Evolutionary conservation across 2,797 vertebrate genomes (phyloP).

Genomic region (Xiphophorus birchmanni): DNA sequence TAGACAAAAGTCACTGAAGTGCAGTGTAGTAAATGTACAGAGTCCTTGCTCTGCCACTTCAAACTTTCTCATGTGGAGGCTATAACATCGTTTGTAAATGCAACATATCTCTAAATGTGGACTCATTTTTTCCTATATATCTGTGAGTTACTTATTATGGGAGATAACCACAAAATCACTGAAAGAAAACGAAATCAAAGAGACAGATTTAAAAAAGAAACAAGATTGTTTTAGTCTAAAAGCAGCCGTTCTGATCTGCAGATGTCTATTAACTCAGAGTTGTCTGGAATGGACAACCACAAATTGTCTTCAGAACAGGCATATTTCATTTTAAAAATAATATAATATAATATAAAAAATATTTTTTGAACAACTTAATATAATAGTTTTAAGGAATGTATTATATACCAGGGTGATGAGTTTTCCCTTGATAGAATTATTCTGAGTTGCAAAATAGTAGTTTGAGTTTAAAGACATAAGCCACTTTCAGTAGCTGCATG

Average conservation of each 20-base stretch:
- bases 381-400: neutral
- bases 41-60: slow-evolving; percentile 48
- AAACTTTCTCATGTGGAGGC: slow-evolving; percentile 59
- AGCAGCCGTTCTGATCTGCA: neutral
- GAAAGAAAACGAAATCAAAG: neutral
- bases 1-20: slow-evolving; percentile 75
- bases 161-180: neutral
- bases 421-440: neutral
- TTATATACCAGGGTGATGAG: neutral
- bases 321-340: neutral
- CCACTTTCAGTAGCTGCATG: neutral
- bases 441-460: neutral
- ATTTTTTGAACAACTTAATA: neutral
- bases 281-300: neutral
- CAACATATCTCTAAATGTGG: slow-evolving; percentile 10
- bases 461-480: neutral
- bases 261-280: neutral
- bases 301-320: neutral
- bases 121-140: neutral
- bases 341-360: too few relatives aligned
- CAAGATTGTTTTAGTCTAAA: neutral
- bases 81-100: slow-evolving; percentile 17
- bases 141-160: neutral
- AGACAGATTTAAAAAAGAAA: neutral
- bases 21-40: slow-evolving; percentile 71